phyloP scores from a whole-genome alignment of 1,140 invertebrate genomes.

The Trialeurodes vaporariorum region DNA sequence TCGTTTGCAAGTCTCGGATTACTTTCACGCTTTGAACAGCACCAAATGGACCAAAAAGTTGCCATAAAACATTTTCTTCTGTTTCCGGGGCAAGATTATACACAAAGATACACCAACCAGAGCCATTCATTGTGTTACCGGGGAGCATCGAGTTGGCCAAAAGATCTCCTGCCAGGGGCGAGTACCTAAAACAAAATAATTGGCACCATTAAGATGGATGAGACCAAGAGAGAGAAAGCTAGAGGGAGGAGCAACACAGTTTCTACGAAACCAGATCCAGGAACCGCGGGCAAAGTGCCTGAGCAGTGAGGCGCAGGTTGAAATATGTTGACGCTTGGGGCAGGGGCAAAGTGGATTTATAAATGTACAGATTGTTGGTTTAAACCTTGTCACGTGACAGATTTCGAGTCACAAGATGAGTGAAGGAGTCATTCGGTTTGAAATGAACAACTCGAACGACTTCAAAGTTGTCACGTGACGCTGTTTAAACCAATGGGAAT shows the following conservation, averaged over 20 bases:
- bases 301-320: no score
- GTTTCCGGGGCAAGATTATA: constrained; percentile 97
- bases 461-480: no score
- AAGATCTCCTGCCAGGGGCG: constrained; percentile 83
- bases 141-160: constrained; percentile 77
- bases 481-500: no score
- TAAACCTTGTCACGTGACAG: no score
- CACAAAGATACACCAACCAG: constrained; percentile 97
- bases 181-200: constrained; percentile 45
- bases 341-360: no score
- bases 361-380: no score
- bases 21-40: constrained; percentile 97
- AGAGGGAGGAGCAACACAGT: not conserved
- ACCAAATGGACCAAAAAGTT: constrained; percentile 96
- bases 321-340: no score
- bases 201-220: not conserved
- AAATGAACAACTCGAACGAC: no score
- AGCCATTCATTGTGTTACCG: constrained; percentile 65
- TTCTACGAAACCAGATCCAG: no score
- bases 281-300: no score
- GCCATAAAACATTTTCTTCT: constrained; percentile 97
- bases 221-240: not conserved
- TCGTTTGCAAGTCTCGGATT: constrained; percentile 92
- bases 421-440: no score
- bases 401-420: no score